Evolutionary conservation across 1,140 invertebrate species (phyloP).

Genomic region (Anadara kagoshimensis): DNA sequence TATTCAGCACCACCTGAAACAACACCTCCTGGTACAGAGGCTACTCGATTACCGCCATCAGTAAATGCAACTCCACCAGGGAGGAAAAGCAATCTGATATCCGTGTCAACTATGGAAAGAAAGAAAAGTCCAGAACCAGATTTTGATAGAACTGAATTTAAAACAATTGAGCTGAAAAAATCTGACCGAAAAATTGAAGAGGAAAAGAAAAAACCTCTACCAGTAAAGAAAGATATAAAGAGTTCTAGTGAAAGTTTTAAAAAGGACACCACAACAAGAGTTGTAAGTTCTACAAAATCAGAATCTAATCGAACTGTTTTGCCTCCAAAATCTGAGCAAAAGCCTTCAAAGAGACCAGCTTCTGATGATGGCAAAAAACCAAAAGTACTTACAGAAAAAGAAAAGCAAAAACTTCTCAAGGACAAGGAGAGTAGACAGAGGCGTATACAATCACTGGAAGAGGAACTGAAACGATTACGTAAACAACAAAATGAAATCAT

Average conservation of each 20-base stretch:
- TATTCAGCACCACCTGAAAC: not conserved
- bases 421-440: slow-evolving; percentile 47
- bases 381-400: slow-evolving; percentile 32
- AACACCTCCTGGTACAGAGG: not conserved
- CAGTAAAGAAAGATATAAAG: too few relatives aligned
- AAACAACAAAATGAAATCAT: slow-evolving; percentile 69
- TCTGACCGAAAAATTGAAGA: not conserved
- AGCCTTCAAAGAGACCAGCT: slow-evolving; percentile 2
- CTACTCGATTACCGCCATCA: too few relatives aligned
- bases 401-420: slow-evolving; percentile 48
- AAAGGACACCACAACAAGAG: not conserved
- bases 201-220: too few relatives aligned
- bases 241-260: not conserved
- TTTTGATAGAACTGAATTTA: not conserved
- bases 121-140: slow-evolving; percentile 6
- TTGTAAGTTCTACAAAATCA: slow-evolving; percentile 3
- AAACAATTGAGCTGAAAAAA: not conserved
- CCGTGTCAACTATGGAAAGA: not conserved
- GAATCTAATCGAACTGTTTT: slow-evolving; percentile 40
- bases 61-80: too few relatives aligned
- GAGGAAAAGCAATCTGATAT: not conserved
- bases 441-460: slow-evolving; percentile 52
- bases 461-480: slow-evolving; percentile 55
- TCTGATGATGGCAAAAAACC: not conserved
- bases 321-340: slow-evolving; percentile 31